Evolutionary conservation across 2,113 vertebrate species (phyloP).

Genomic region (Rhea pennata): DNA sequence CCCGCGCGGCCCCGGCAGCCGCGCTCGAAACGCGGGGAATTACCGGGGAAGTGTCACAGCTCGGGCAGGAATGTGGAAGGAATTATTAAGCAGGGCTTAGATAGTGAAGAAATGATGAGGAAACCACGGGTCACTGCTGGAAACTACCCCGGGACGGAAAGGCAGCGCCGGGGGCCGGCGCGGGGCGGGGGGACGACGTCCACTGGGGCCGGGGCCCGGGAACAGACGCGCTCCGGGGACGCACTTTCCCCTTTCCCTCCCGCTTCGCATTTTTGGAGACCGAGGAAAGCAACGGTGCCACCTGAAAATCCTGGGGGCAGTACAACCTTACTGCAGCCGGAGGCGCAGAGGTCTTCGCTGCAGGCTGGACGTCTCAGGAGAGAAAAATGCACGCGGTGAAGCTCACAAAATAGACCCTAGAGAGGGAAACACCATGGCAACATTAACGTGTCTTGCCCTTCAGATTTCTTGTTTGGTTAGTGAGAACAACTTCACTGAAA

Average conservation of each 20-base stretch:
- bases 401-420: neutral
- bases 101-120: neutral
- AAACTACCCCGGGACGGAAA: slow-evolving; percentile 17
- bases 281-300: neutral
- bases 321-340: neutral
- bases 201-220: neutral
- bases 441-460: no score
- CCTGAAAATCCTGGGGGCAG: fast-evolving
- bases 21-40: neutral
- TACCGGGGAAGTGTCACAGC: slow-evolving; percentile 29
- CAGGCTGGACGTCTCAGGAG: neutral
- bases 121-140: neutral
- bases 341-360: neutral
- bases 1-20: neutral
- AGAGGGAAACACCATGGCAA: neutral
- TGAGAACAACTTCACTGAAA: neutral
- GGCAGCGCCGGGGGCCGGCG: neutral
- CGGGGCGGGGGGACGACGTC: neutral
- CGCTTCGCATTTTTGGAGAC: neutral
- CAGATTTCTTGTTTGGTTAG: neutral
- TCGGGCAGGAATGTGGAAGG: slow-evolving; percentile 1
- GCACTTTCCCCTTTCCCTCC: neutral
- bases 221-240: neutral
- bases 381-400: neutral
- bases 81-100: neutral